Base-by-base conservation (phyloP, 2,113 vertebrate species). In the Festucalex cinctus region DNA sequence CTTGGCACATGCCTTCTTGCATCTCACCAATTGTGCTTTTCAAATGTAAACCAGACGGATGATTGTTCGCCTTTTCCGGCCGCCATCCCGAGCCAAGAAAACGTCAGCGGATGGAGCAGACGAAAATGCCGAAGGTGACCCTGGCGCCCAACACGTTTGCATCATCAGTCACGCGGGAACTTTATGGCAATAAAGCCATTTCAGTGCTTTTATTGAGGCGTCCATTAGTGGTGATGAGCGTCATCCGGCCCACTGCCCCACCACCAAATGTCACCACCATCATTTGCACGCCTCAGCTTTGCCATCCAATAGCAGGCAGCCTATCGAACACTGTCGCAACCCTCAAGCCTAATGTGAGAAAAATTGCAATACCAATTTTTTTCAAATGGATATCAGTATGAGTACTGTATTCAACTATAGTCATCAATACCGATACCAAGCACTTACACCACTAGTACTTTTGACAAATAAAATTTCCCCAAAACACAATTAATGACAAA, bases 171-270 rank as follows among this genome's bases (percentile, higher is more conserved):
- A 65, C 44, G 3, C 32, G 13, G 60, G 63, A 59, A 68, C 35
- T 35, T 66, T 32, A 9, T 0, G 53, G 68, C 20, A 9, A 64
- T 77, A 78, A 71, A 85, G 68, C n/a, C 22, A 1, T 46, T n/a
- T 78, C 44, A 41, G 56, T 41, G 19, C 67, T 68, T 70, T 76
- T 63, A 61, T 32, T 1, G 53, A 59, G 14, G 17, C 44, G 20
- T 74, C 74, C 66, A 79, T 83, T 70, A 81, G 60, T 9, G 4
- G 1, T 60, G 62, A 79, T 53, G 71, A 79, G 48, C 37, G 28
- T 73, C 77, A 58, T n/a, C 32, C 19, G 6, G 57, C 17, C 32
- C 7, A 20, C 48, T 49, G 74, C 67, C 44, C 53, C 43, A 41
- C 73, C 59, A 44, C 74, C 73, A 57, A 3, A 60, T 24, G 61